phyloP scores from a whole-genome alignment of 2,888 invertebrate species.

The Hirudinaria manillensis region DNA sequence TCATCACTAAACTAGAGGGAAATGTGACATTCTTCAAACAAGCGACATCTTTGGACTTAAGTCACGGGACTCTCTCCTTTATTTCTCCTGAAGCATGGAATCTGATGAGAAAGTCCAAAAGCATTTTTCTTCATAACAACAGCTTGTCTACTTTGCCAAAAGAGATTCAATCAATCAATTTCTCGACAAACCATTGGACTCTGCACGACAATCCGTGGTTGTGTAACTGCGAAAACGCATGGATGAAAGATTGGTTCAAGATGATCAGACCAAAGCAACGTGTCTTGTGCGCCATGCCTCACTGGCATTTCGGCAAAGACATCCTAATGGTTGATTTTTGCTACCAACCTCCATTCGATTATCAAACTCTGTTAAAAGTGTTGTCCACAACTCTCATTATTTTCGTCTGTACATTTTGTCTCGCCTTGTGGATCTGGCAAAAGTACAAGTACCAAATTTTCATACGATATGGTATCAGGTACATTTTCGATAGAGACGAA shows the following conservation, averaged over 20 bases:
- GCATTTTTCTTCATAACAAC: neutral
- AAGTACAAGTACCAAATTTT: neutral
- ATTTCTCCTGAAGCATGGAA: neutral
- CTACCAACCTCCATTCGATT: neutral
- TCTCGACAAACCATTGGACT: neutral
- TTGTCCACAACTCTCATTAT: neutral
- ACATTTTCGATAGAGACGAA: neutral
- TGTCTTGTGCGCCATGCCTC: neutral
- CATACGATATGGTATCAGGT: neutral
- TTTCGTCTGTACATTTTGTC: neutral
- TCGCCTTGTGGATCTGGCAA: neutral
- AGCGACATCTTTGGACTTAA: neutral
- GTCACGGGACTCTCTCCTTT: neutral
- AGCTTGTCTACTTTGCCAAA: neutral
- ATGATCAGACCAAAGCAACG: neutral
- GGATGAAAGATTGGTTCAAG: slow-evolving; percentile 5
- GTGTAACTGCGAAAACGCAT: neutral
- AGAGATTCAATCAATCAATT: neutral
- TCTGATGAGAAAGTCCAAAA: neutral
- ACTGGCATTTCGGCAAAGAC: neutral
- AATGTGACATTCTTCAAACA: neutral
- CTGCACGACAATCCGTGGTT: neutral
- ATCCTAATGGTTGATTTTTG: neutral
- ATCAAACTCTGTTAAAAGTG: neutral
- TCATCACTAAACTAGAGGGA: neutral